Evolutionary conservation across 1,140 invertebrate species (phyloP), one percentile per base, ranked within the genome.

Genomic region (Cotesia chilonis): DNA sequence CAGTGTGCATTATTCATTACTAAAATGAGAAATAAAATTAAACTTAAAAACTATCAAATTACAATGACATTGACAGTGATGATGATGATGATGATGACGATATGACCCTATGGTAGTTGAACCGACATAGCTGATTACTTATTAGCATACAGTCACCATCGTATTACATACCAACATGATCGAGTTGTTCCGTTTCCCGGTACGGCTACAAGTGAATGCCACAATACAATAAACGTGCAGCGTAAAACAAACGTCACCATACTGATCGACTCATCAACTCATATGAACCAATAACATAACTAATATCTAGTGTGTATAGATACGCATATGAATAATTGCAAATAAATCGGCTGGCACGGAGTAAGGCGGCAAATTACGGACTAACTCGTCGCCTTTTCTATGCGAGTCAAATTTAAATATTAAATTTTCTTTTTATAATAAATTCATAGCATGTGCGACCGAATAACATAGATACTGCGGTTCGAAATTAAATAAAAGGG

Each of bases 401-500:
- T 55, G 54, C 54, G 54, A 1, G 4, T 9, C n/a, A 55, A 55
- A 55, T 55, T 55, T 55, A 55, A 17, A n/a, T 55, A 55, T 12
- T 55, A 17, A 55, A 55, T 55, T 55, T 87, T 85, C 83, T 78
- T 83, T 84, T 80, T 72, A 85, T 87, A 79, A 78, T 17, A 76
- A 65, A 87, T 87, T 85, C 85, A 71, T 69, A 73, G 77, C 86
- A 87, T 86, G 86, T 75, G 78, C 84, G 86, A 87, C 85, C 85
- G 85, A 85, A 87, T 87, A 87, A 87, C 85, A 87, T 86, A 87
- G 84, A 85, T 86, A 82, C 79, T 78, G 70, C 68, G 74, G 74
- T 81, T 80, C 41, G 80, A 82, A 85, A 86, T 87, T 85, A 87
- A 87, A 87, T 87, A 87, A 86, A 87, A 87, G 84, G 83, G 81